Conservation (phyloP, 2,797 vertebrate species). For the Aplochiton taeniatus region DNA sequence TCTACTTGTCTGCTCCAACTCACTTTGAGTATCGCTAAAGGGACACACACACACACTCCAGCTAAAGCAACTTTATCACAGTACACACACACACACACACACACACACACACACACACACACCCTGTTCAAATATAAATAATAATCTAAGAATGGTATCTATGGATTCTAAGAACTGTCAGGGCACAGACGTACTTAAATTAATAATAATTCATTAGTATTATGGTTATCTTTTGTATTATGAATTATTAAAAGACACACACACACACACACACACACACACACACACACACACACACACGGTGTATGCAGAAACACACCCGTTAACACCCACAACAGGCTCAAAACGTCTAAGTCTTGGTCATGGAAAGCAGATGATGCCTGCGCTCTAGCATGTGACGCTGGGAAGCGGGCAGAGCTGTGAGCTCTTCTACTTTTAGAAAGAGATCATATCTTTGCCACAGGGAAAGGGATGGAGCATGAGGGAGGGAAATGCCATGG, state of each 20-base stretch:
- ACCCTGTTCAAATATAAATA: background rate
- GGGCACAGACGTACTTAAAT: too few species aligned
- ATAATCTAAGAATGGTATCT: too few species aligned
- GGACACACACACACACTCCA: conserved; percentile 17
- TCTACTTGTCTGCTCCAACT: conserved; percentile 68
- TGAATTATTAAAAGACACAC: background rate
- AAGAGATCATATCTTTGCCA: conserved; percentile 41
- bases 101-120: conserved; percentile 5
- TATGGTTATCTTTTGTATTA: too few species aligned
- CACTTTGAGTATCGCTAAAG: conserved; percentile 75
- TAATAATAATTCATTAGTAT: too few species aligned
- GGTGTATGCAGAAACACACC: background rate
- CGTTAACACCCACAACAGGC: background rate
- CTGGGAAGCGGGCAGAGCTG: conserved; percentile 28
- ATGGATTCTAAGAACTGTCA: too few species aligned
- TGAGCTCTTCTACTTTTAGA: conserved; percentile 42
- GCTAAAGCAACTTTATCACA: too few species aligned
- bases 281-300: background rate
- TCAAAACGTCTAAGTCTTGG: conserved; percentile 9
- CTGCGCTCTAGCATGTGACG: conserved; percentile 51
- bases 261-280: conserved; percentile 1
- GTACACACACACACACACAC: background rate
- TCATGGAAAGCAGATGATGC: conserved; percentile 19
- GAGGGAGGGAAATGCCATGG: background rate
- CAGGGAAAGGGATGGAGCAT: conserved; percentile 28